Conservation (phyloP, 2,888 invertebrate genomes). For the Ochropacha duplaris region DNA sequence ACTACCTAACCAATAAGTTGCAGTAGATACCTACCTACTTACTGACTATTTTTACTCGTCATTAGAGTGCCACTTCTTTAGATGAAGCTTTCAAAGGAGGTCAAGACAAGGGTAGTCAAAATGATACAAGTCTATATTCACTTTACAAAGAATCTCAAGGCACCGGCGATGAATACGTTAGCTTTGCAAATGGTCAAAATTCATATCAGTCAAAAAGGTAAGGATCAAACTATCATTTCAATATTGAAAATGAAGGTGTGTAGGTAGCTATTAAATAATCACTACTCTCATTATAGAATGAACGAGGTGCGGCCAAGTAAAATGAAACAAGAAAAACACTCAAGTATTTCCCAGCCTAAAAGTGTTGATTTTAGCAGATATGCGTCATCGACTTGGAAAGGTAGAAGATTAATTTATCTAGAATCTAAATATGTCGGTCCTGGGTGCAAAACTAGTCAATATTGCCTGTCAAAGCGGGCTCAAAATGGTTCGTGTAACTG, state of each 20-base stretch:
- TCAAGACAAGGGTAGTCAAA: constrained; percentile 35
- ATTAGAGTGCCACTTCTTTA: constrained; percentile 50
- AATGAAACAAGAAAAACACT: constrained; percentile 24
- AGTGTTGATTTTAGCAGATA: constrained; percentile 53
- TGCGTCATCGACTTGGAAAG: constrained; percentile 56
- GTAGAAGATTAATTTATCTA: constrained; percentile 20
- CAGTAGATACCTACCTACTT: neutral
- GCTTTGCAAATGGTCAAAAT: constrained; percentile 39
- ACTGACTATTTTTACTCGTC: neutral
- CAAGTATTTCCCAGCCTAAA: constrained; percentile 36
- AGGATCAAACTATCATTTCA: neutral
- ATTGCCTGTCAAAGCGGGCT: no score
- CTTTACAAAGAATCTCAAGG: constrained; percentile 61
- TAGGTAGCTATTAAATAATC: no score
- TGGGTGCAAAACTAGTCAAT: no score
- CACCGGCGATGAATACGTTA: constrained; percentile 45
- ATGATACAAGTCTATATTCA: constrained; percentile 52
- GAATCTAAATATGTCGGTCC: no score
- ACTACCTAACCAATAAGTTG: neutral
- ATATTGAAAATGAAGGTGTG: no score
- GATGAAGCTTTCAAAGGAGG: constrained; percentile 36
- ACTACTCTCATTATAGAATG: constrained; percentile 22
- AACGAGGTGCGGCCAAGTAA: constrained; percentile 18
- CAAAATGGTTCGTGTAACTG: no score
- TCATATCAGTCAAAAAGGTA: constrained; percentile 26